phyloP scores from a whole-genome alignment of 2,113 vertebrate genomes.

The Scomber japonicus region DNA sequence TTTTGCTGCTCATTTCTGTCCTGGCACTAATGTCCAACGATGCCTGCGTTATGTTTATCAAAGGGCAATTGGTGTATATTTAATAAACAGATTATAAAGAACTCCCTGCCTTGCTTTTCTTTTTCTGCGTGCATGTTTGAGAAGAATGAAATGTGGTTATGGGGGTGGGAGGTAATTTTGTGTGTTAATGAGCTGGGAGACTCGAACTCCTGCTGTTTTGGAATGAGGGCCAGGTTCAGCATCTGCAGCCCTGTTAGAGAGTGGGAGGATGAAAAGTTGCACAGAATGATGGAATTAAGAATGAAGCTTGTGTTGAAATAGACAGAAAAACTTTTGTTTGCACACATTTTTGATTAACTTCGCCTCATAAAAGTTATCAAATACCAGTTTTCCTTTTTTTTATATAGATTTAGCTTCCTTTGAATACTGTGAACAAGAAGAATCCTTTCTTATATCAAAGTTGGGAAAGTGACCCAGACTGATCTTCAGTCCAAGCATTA shows the following conservation, averaged over 20 bases:
- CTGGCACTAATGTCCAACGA: constrained; percentile 17
- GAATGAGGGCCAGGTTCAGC: constrained; percentile 84
- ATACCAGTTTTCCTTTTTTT: neutral
- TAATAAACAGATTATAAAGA: constrained; percentile 72
- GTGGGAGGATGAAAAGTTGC: constrained; percentile 69
- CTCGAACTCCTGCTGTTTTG: constrained; percentile 82
- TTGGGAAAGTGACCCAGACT: neutral
- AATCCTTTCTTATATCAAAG: constrained; percentile 17
- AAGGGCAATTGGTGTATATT: constrained; percentile 64
- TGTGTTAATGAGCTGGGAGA: constrained; percentile 84
- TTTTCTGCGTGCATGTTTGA: constrained; percentile 62
- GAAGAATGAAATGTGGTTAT: constrained; percentile 72
- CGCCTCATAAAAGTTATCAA: too few relatives aligned
- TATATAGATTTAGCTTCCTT: neutral
- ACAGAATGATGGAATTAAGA: constrained; percentile 61
- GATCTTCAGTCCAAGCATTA: constrained; percentile 23
- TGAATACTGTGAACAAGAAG: neutral
- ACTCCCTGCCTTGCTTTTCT: constrained; percentile 3
- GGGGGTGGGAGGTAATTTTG: constrained; percentile 72
- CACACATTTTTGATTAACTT: neutral
- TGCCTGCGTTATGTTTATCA: constrained; percentile 42
- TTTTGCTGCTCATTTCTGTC: constrained; percentile 40
- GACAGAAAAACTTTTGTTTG: neutral
- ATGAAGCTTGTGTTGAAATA: constrained; percentile 31
- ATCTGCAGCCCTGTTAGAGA: constrained; percentile 79